Evolutionary conservation across 2,113 vertebrate species (phyloP).

Genomic region (Equus quagga): DNA sequence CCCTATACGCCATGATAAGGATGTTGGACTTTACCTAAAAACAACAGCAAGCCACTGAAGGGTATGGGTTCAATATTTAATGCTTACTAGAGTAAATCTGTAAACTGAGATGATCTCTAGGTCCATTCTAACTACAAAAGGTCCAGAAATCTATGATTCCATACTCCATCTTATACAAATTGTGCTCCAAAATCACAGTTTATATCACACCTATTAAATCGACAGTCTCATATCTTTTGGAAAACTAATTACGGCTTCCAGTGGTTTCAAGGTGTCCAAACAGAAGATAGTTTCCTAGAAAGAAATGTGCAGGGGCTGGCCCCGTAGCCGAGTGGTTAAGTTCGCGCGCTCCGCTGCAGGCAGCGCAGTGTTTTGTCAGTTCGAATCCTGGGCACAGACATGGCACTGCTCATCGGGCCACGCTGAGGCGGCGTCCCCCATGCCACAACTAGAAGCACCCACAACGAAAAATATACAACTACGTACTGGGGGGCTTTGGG

Average conservation of each 20-base stretch:
- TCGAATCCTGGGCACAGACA: too few species aligned
- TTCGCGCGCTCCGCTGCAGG: too few species aligned
- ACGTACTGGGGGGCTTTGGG: too few species aligned
- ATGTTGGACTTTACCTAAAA: background rate
- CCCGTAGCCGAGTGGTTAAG: too few species aligned
- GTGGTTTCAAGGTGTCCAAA: background rate
- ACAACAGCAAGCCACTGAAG: background rate
- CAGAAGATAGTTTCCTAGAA: background rate
- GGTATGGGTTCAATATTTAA: background rate
- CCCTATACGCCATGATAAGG: background rate
- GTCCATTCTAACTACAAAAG: background rate
- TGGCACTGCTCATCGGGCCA: too few species aligned
- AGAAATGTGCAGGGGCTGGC: background rate
- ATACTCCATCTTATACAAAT: background rate
- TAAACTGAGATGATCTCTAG: background rate
- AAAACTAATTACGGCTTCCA: background rate
- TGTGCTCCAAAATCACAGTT: background rate
- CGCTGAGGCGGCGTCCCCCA: too few species aligned
- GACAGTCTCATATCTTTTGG: background rate
- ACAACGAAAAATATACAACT: too few species aligned
- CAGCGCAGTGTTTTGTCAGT: too few species aligned
- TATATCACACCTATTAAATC: background rate
- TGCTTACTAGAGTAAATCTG: background rate
- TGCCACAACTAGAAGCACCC: too few species aligned
- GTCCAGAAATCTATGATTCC: background rate